These are phyloP conservation scores for Phrynocephalus versicolor DNA, from an alignment of 2,113 vertebrate species.

Conservation along the genomic window DNA sequence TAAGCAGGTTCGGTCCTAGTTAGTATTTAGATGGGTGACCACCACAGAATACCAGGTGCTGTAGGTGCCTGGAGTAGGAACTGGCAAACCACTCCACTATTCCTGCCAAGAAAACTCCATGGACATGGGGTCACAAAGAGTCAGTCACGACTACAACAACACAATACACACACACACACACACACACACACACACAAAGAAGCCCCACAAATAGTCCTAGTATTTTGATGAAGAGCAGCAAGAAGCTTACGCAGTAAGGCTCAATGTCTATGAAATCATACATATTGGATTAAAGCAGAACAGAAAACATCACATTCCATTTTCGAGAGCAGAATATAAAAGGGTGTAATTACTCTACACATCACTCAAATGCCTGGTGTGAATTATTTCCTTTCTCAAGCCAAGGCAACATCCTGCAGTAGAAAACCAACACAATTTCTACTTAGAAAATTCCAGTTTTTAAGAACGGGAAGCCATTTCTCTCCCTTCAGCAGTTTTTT, in stretches of 20 bases:
- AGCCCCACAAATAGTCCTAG: background rate
- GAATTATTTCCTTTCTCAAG: slow-evolving; percentile 37
- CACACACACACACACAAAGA: no score
- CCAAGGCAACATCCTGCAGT: slow-evolving; percentile 19
- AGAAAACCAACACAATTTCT: slow-evolving; percentile 19
- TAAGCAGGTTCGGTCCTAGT: no score
- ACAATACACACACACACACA: no score
- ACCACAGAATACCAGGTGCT: no score
- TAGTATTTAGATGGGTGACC: no score
- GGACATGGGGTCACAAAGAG: no score
- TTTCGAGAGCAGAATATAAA: background rate
- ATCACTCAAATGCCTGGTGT: background rate
- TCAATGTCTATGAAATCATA: background rate
- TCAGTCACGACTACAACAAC: no score
- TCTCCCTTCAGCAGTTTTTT: background rate
- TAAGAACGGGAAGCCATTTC: slow-evolving; percentile 29
- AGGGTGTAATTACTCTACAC: background rate
- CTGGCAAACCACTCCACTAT: no score
- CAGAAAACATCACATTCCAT: background rate
- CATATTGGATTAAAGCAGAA: rapidly evolving
- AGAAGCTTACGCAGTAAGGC: rapidly evolving
- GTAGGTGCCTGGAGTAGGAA: no score
- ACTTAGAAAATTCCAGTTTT: slow-evolving; percentile 30
- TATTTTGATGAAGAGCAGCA: background rate
- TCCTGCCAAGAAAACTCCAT: no score